phyloP scores from a whole-genome alignment of 2,113 vertebrate species.

The Crocuta crocuta region DNA sequence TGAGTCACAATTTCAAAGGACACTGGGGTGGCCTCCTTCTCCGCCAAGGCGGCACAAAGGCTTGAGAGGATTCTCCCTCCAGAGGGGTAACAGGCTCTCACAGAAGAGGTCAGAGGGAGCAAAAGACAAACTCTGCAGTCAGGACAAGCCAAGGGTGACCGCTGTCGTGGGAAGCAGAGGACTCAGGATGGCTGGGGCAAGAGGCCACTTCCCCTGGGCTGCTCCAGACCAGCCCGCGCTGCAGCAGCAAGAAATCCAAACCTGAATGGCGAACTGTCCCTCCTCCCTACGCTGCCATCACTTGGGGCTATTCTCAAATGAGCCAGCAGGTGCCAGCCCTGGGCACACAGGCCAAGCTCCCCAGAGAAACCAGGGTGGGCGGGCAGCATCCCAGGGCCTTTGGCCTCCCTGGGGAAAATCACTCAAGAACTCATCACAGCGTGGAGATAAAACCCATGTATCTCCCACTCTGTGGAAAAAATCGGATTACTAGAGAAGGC shows the following conservation, averaged over 20 bases:
- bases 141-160: not conserved
- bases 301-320: not conserved
- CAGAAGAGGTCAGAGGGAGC: not conserved
- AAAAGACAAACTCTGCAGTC: not conserved
- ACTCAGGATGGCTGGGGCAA: too few relatives aligned
- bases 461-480: not conserved
- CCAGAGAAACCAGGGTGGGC: not conserved
- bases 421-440: not conserved
- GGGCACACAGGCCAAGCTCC: not conserved
- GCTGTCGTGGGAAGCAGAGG: accelerated
- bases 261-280: not conserved
- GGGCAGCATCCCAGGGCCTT: not conserved
- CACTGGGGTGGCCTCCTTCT: not conserved
- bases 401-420: not conserved
- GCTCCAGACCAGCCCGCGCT: not conserved
- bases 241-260: not conserved
- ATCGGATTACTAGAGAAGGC: not conserved
- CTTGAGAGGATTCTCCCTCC: not conserved
- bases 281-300: not conserved
- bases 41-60: not conserved
- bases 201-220: not conserved
- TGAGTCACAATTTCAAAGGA: not conserved
- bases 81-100: not conserved
- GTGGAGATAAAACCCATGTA: not conserved
- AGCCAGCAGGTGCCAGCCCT: not conserved